Percentiles rank a stretch among this genome's conserved stretches.
phyloP scores from a whole-genome alignment of 1,140 invertebrate genomes.

The Drosophila arizonae region DNA sequence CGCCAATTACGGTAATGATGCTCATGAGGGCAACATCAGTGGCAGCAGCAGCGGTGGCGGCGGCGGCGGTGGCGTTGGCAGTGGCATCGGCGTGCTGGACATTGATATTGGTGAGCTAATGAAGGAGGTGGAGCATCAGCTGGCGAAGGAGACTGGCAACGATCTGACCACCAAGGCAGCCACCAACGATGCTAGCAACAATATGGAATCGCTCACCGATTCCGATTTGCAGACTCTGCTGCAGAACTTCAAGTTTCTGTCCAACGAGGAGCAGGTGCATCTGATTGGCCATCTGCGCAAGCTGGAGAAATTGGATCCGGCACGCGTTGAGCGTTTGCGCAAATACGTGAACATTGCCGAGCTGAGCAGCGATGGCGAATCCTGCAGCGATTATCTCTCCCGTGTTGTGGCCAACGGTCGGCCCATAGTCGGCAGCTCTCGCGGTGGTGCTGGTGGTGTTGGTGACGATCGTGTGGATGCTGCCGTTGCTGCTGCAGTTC shows the following conservation, averaged over 20 bases:
- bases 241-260: constrained; percentile 91
- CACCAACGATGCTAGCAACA: constrained; percentile 38
- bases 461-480: neutral
- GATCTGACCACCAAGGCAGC: constrained; percentile 1
- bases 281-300: constrained; percentile 91
- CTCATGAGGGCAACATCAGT: neutral
- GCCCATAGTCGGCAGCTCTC: neutral
- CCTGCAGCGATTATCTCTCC: constrained; percentile 55
- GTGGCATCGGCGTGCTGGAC: constrained; percentile 20
- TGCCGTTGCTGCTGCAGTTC: constrained; percentile 1
- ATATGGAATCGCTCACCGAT: constrained; percentile 89
- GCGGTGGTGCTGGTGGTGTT: neutral
- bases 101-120: constrained; percentile 59
- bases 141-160: constrained; percentile 37
- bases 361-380: constrained; percentile 58
- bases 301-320: constrained; percentile 88
- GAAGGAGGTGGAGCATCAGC: constrained; percentile 65
- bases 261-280: constrained; percentile 89
- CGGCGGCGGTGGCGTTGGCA: no score
- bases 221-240: constrained; percentile 89
- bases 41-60: no score
- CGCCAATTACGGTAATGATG: neutral
- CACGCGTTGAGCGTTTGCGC: constrained; percentile 88
- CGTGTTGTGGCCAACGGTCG: constrained; percentile 42
- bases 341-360: constrained; percentile 86